phyloP scores from a whole-genome alignment of 2,797 vertebrate species.

The Merluccius polli region DNA sequence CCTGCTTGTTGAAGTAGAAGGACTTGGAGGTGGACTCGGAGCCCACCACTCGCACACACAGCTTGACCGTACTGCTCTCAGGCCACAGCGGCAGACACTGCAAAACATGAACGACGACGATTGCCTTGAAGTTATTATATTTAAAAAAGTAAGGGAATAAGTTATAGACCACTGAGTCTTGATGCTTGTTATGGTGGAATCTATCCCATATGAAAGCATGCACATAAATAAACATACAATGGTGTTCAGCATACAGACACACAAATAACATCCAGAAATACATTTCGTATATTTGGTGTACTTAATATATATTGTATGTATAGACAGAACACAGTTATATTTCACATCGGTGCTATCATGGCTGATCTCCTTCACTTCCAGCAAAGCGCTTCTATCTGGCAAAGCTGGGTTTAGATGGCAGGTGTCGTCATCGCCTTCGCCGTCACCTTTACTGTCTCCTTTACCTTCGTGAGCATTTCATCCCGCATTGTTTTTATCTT shows the following conservation, averaged over 20 bases:
- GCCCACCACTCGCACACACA: conserved; percentile 86
- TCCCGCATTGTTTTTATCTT: too few relatives aligned
- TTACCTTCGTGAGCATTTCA: too few relatives aligned
- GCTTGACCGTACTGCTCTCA: conserved; percentile 77
- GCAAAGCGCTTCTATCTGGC: too few relatives aligned
- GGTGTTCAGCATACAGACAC: background rate
- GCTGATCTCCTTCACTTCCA: too few relatives aligned
- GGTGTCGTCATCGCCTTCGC: too few relatives aligned
- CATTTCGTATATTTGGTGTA: too few relatives aligned
- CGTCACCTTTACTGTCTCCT: too few relatives aligned
- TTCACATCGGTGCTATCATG: too few relatives aligned
- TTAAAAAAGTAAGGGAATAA: background rate
- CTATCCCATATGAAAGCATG: too few relatives aligned
- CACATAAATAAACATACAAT: background rate
- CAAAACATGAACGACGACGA: conserved; percentile 7
- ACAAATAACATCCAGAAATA: background rate
- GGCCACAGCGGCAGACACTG: conserved; percentile 96
- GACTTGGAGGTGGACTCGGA: conserved; percentile 78
- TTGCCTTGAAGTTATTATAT: background rate
- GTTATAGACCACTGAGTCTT: background rate
- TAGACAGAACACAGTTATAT: too few relatives aligned
- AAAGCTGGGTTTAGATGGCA: too few relatives aligned
- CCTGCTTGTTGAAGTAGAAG: conserved; percentile 84
- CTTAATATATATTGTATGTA: too few relatives aligned
- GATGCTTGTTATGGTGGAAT: background rate